phyloP scores from a whole-genome alignment of 2,797 vertebrate species.

The Dallia pectoralis region DNA sequence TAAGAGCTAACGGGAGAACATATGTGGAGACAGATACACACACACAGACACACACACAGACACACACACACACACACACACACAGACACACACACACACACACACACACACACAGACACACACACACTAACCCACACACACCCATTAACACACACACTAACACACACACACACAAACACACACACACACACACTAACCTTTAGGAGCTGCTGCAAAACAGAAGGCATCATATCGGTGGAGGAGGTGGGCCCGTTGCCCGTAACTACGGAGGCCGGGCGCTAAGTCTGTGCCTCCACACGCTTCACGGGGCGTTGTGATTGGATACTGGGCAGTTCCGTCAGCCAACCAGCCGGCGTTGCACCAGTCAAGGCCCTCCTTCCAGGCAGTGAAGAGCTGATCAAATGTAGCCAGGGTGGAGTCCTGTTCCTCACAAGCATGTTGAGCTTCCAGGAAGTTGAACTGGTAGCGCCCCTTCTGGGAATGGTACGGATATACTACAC shows the following conservation, averaged over 20 bases:
- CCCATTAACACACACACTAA: not conserved
- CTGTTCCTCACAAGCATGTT: slow-evolving; percentile 80
- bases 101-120: slow-evolving; percentile 8
- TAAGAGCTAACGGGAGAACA: not conserved
- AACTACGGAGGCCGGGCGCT: slow-evolving; percentile 85
- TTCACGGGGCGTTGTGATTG: slow-evolving; percentile 79
- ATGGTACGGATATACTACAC: slow-evolving; percentile 91
- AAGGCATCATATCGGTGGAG: slow-evolving; percentile 85
- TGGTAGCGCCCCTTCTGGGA: slow-evolving; percentile 82
- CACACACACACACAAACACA: not conserved
- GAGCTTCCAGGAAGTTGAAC: slow-evolving; percentile 82
- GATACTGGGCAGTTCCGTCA: slow-evolving; percentile 89
- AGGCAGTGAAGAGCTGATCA: slow-evolving; percentile 86
- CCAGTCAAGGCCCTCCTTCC: slow-evolving; percentile 92
- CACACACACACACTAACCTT: slow-evolving; percentile 72
- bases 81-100: slow-evolving; percentile 8
- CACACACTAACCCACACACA: slow-evolving; percentile 15
- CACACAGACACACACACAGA: not conserved
- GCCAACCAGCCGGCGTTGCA: slow-evolving; percentile 92
- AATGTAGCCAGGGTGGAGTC: slow-evolving; percentile 83
- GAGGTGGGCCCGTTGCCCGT: slow-evolving; percentile 77
- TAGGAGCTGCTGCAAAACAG: slow-evolving; percentile 83
- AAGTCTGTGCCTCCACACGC: slow-evolving; percentile 80
- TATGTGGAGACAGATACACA: not conserved
- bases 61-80: not conserved